Percentiles rank a stretch among this genome's conserved stretches.
Evolutionary conservation across 2,797 vertebrate species (phyloP).

Genomic region (Crocodylus rhombifer): DNA sequence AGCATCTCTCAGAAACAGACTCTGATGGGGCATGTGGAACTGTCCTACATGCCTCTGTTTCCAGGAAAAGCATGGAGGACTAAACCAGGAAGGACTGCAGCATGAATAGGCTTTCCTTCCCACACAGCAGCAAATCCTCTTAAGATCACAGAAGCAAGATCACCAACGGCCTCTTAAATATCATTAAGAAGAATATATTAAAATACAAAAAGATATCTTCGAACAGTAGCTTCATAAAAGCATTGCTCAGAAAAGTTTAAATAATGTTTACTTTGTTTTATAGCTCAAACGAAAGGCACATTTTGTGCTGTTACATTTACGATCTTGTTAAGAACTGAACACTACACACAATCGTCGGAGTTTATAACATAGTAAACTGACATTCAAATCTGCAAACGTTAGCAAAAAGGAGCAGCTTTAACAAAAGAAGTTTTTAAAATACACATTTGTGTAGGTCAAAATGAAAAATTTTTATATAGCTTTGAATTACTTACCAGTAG

Average conservation of each 20-base stretch:
- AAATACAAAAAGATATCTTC: background rate
- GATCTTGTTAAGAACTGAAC: background rate
- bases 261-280: background rate
- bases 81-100: too few relatives aligned
- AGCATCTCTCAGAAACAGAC: too few relatives aligned
- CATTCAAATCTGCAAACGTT: background rate
- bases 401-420: fast-evolving
- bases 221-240: background rate
- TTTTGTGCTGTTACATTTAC: background rate
- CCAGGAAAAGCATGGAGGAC: too few relatives aligned
- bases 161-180: background rate
- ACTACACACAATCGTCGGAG: background rate
- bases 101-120: too few relatives aligned
- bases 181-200: background rate
- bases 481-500: constrained; percentile 89
- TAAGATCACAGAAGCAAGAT: background rate
- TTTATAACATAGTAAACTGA: background rate
- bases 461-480: background rate
- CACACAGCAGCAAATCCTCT: background rate
- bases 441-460: background rate
- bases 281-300: background rate
- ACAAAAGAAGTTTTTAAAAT: background rate
- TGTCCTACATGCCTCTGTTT: too few relatives aligned
- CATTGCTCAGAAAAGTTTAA: background rate
- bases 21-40: too few relatives aligned